Base-by-base conservation (phyloP, 1,140 invertebrate species). In the Philotrypesis tridentata region DNA sequence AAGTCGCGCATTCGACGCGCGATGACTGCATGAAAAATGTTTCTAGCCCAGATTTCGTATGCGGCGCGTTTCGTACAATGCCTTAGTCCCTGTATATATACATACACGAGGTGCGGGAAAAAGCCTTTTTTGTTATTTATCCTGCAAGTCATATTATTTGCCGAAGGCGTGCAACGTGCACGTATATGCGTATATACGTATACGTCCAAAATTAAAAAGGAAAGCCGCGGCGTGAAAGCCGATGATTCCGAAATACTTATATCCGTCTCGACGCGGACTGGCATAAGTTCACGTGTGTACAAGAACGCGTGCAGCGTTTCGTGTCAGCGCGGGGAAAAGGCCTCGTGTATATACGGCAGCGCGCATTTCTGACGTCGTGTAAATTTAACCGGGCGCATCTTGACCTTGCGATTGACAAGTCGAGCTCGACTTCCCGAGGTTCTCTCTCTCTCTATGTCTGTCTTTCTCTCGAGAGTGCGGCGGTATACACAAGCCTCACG, bases 341-440 rank as follows among this genome's bases (percentile, higher is more conserved):
- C 33, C 55, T 79, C 55, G 68, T n/a, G n/a, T n/a, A n/a, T n/a
- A n/a, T n/a, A n/a, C n/a, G 14, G 68, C 40, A 25, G 48, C 17
- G 31, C 68, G 63, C 48, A 12, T 72, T 63, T 72, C 31, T 60
- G 65, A 78, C 14, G 27, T 70, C 11, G 68, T 27, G 27, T 72
- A 79, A 70, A 61, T 70, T 72, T 79, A 71, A 72, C 67, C 31
- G n/a, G 31, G 78, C 68, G 29, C 68, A 71, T 79, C 55, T 37
- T 72, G 31, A 63, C 78, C 78, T 79, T 79, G 78, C 14, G 23
- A 72, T 61, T 79, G 78, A 79, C 78, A 79, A 37, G 25, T 17
- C 17, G 48, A 5, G 48, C 25, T 23, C n/a, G n/a, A n/a, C n/a
- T n/a, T n/a, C n/a, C n/a, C n/a, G n/a, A n/a, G n/a, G n/a, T n/a